Percentiles rank a stretch among this genome's conserved stretches.
phyloP scores from a whole-genome alignment of 2,113 vertebrate species.

The Ceyx melanurus region DNA sequence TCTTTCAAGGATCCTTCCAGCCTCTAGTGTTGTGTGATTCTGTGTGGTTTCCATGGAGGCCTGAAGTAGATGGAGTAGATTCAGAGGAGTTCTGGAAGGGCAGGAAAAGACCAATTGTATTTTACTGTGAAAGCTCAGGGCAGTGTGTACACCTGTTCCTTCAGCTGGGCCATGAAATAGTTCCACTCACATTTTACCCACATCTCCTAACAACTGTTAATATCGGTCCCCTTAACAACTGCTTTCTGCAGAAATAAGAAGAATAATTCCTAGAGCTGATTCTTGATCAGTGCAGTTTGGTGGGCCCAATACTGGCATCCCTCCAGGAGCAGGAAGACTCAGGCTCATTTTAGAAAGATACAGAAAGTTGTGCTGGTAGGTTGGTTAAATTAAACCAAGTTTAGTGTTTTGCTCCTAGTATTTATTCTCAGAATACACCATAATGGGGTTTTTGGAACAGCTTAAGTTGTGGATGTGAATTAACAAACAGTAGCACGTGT shows the following conservation, averaged over 20 bases:
- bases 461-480: constrained; percentile 3
- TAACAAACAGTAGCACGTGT: not conserved
- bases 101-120: not conserved
- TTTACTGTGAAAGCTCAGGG: not conserved
- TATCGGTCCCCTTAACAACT: not conserved
- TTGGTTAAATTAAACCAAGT: not conserved
- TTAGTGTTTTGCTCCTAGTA: not conserved
- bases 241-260: not conserved
- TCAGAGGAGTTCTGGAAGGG: not conserved
- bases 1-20: no score
- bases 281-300: not conserved
- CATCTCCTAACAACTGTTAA: not conserved
- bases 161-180: not conserved
- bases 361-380: not conserved
- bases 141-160: not conserved
- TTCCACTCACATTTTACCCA: not conserved
- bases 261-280: not conserved
- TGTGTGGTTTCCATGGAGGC: not conserved
- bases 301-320: not conserved
- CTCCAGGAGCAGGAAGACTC: not conserved
- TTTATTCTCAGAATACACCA: not conserved
- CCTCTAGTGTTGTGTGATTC: no score
- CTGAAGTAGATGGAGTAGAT: not conserved
- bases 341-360: not conserved
- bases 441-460: not conserved